Conservation (phyloP, 2,113 vertebrate genomes). For the Oreochromis tanganicae region DNA sequence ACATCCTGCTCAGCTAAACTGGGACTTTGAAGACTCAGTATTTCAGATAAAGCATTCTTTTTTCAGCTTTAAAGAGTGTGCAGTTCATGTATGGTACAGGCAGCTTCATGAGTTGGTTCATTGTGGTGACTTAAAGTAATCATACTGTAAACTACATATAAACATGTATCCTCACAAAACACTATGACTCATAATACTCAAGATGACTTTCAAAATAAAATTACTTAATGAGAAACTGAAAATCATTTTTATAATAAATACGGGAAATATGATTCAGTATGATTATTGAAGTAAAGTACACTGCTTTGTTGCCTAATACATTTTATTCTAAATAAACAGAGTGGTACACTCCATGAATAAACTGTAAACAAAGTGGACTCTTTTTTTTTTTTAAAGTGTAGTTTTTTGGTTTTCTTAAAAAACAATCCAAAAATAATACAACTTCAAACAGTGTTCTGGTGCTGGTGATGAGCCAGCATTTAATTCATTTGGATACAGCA, state of each 20-base stretch:
- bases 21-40: neutral
- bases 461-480: neutral
- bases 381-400: neutral
- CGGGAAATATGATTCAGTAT: neutral
- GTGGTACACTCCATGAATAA: accelerated
- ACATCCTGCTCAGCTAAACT: neutral
- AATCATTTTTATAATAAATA: accelerated
- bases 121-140: neutral
- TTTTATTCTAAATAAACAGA: neutral
- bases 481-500: neutral
- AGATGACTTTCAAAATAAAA: neutral
- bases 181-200: neutral
- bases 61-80: neutral
- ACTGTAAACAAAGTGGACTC: no score
- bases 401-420: neutral
- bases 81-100: neutral
- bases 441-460: neutral
- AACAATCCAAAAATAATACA: accelerated
- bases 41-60: neutral
- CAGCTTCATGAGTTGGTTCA: neutral
- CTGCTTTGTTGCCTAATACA: neutral
- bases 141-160: neutral
- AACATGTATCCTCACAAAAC: neutral
- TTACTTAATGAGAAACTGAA: neutral
- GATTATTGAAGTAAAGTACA: no score